Evolutionary conservation across 2,888 invertebrate genomes (phyloP).

Genomic region (Euphydryas editha): DNA sequence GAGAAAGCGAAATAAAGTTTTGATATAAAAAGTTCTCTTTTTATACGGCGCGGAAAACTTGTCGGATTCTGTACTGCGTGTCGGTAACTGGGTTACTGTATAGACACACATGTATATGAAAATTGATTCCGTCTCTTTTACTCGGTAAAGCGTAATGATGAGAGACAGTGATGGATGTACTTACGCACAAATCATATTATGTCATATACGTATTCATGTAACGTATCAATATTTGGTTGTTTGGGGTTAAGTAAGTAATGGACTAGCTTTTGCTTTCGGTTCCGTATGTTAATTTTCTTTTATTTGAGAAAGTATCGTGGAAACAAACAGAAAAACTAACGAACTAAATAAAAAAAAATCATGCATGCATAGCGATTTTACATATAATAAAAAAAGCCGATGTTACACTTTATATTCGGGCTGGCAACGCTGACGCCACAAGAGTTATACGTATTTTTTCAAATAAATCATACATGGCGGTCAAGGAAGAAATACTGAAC

Average conservation of each 20-base stretch:
- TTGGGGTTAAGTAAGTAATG: not conserved
- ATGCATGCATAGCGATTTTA: too few species aligned
- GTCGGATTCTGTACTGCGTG: constrained; percentile 39
- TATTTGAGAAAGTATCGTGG: too few species aligned
- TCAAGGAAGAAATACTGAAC: too few species aligned
- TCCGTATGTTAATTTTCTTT: too few species aligned
- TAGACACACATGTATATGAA: constrained; percentile 14
- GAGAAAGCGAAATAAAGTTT: constrained; percentile 74
- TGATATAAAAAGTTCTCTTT: constrained; percentile 83
- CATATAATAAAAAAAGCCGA: too few species aligned
- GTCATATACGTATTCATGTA: not conserved
- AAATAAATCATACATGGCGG: too few species aligned
- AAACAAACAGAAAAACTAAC: too few species aligned
- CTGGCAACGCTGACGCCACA: too few species aligned
- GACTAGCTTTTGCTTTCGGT: not conserved
- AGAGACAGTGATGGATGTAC: constrained; percentile 25
- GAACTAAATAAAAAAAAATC: too few species aligned
- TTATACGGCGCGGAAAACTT: constrained; percentile 69
- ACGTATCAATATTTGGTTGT: not conserved
- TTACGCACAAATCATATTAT: not conserved
- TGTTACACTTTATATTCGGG: too few species aligned
- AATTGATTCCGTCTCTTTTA: constrained; percentile 31
- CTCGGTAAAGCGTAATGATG: constrained; percentile 15
- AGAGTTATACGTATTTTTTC: too few species aligned
- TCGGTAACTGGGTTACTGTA: constrained; percentile 36